Base-by-base conservation (phyloP, 1,140 invertebrate species). In the Araneus ventricosus region DNA sequence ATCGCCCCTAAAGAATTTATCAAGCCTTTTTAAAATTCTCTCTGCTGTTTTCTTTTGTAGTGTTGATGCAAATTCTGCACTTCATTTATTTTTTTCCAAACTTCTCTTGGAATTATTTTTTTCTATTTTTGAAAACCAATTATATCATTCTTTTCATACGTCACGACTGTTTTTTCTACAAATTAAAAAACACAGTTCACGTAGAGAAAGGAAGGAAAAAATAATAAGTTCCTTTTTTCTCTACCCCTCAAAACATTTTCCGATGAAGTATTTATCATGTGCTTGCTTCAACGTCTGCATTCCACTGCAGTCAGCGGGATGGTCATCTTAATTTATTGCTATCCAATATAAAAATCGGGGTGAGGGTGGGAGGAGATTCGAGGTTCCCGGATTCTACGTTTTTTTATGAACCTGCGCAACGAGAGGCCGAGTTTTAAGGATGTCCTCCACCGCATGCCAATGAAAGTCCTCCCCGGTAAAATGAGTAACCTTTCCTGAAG, bases 301-400 rank as follows among this genome's bases (percentile, higher is more conserved):
- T 75, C 70, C 70, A 20, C 20, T 34, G 17, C 34, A 75, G 70
- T 37, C 30, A 37, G 20, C 4, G 30, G 70, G 30, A 75, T 37
- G 30, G 30, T 75, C 70, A 75, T 75, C 70, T 22, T 75, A 37
- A 75, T 75, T 30, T 75, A 75, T 34, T 70, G 67, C 27, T 70
- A 70, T 70, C 70, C 70, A 75, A 75, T 75, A 75, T 75, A 34
- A 75, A 75, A 75, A 75, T 22, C 17, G 30, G 30, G 70, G 45
- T 45, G 45, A 67, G 63, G 63, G 63, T 67, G 24, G 24, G 17
- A 52, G 63, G 2, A n/a, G 27, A 27, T 67, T 67, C n/a, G 67
- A 30, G 30, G 30, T 34, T 75, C 70, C 70, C 70, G 70, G 70
- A 27, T 70, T 70, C 45, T 52, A 61, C 7, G 59, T 61, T 61